Conservation (phyloP, 2,888 invertebrate genomes). For the Phymatocera aterrima region DNA sequence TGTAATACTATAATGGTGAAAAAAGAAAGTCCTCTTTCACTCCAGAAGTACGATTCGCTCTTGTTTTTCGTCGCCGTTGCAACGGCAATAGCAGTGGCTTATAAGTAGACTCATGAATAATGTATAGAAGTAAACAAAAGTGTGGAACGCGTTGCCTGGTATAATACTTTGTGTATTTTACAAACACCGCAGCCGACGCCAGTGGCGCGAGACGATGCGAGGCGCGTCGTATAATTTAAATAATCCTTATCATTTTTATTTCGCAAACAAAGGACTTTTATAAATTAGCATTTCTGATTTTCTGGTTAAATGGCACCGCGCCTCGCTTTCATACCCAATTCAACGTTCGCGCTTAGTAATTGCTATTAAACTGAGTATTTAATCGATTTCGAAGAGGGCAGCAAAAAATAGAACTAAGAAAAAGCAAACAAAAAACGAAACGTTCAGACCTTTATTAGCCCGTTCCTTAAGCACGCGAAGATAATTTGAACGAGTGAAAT, state of each 20-base stretch:
- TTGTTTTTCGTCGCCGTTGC: constrained; percentile 32
- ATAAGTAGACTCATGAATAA: constrained; percentile 67
- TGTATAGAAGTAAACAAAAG: constrained; percentile 68
- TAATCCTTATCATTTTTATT: constrained; percentile 62
- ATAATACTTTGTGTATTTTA: constrained; percentile 44
- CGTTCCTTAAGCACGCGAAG: not conserved
- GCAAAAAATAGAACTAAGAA: not conserved
- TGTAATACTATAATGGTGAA: constrained; percentile 2
- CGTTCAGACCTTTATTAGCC: not conserved
- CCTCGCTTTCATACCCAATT: not conserved
- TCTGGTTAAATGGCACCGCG: constrained; percentile 28
- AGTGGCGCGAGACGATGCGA: constrained; percentile 30
- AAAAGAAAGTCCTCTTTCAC: constrained; percentile 40
- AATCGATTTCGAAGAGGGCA: constrained; percentile 4
- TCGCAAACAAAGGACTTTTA: constrained; percentile 50
- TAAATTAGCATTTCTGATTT: constrained; percentile 56
- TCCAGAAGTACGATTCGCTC: constrained; percentile 35
- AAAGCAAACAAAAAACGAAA: not conserved
- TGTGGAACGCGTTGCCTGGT: constrained; percentile 52
- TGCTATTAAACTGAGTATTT: constrained; percentile 37
- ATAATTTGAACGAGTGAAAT: not conserved
- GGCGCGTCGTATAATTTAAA: constrained; percentile 55
- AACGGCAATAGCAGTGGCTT: constrained; percentile 39
- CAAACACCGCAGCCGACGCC: constrained; percentile 21
- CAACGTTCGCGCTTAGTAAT: constrained; percentile 13